Base-by-base conservation (phyloP, 2,888 invertebrate species). In the Apotomis capreana region DNA sequence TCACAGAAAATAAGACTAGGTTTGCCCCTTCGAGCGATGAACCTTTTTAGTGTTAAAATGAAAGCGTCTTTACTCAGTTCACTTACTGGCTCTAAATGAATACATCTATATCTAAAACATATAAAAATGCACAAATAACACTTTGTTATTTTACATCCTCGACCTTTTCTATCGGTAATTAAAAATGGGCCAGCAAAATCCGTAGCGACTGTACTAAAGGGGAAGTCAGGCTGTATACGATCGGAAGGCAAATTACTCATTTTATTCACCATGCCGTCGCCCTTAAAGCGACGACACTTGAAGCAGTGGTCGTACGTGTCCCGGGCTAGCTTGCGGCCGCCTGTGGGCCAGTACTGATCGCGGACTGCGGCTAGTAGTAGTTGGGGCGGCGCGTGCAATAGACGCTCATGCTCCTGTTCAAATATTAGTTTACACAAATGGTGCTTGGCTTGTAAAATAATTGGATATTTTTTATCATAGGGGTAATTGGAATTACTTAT, bases 391-490 rank as follows among this genome's bases (percentile, higher is more conserved):
- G 49, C 61, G 9, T 61, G 61, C 3, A 46, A 49, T 12, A 49
- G 8, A 5, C 49, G 46, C 4, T 10, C 15, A 12, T 61, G 61
- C 26, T 61, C 61, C 4, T 49, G 26, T 5, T 15, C 5, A 13
- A 61, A 26, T 26, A 61, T 49, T 5, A 61, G 49, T 10, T 26
- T 15, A 26, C 46, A 40, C 12, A 44, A 36, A 26, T 62, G n/a
- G 5, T 62, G 26, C 5, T 62, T 62, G 9, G 5, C 26, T 5
- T 62, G 10, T 12, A 62, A 6, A 4, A 51, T 5, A 6, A 59
- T 59, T 5, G 59, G 59, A 5, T 59, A 40, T 13, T 40, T 37
- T 59, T 59, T 59, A n/a, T 12, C n/a, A 59, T 13, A 59, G 10
- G 4, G 5, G 40, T 13, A 40, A n/a, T 59, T n/a, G 4, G 59